Evolutionary conservation across 2,888 invertebrate genomes (phyloP).

Genomic region (Amblyjoppa proteus): DNA sequence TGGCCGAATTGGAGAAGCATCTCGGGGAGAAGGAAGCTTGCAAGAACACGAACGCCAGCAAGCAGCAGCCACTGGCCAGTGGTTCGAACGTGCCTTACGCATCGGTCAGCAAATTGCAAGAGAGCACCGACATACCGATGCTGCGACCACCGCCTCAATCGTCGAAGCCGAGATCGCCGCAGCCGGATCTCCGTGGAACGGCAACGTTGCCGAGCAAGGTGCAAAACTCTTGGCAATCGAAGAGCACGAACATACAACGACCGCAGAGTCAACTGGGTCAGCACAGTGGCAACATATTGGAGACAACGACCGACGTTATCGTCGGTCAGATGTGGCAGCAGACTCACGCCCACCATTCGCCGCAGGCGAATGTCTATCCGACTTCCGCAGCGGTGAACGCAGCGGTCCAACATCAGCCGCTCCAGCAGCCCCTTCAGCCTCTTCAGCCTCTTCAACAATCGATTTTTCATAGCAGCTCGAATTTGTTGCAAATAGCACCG

Average conservation of each 20-base stretch:
- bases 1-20: conserved; percentile 89
- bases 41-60: conserved; percentile 84
- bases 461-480: conserved; percentile 54
- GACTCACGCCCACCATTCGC: conserved; percentile 68
- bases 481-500: conserved; percentile 71
- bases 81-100: conserved; percentile 64
- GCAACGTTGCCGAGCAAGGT: conserved; percentile 80
- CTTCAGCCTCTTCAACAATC: conserved; percentile 52
- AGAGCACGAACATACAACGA: conserved; percentile 79
- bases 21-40: conserved; percentile 85
- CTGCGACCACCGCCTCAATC: conserved; percentile 85
- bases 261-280: conserved; percentile 75
- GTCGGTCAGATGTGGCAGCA: conserved; percentile 82
- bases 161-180: conserved; percentile 80
- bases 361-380: conserved; percentile 68
- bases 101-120: conserved; percentile 72
- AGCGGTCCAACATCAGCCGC: conserved; percentile 30
- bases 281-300: conserved; percentile 66
- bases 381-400: conserved; percentile 18
- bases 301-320: conserved; percentile 78
- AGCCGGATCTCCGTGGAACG: conserved; percentile 72
- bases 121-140: conserved; percentile 82
- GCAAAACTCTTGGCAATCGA: conserved; percentile 82
- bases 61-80: conserved; percentile 59
- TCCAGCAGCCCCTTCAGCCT: conserved; percentile 20